Conservation (phyloP, 2,888 invertebrate genomes). For the Agonopterix arenella region DNA sequence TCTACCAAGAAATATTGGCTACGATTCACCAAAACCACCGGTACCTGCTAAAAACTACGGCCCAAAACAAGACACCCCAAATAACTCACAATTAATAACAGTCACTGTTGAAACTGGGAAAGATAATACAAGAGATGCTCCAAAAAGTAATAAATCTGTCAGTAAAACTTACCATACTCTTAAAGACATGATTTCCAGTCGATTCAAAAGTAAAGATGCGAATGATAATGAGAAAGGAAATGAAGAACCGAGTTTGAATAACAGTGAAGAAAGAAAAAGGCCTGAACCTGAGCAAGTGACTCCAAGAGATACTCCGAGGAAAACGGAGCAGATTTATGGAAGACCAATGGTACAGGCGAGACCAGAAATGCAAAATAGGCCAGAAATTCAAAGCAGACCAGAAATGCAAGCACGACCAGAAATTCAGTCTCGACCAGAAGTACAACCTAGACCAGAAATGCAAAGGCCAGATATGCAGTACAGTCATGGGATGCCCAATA, state of each 20-base stretch:
- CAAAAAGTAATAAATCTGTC: conserved; percentile 80
- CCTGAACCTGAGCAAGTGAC: conserved; percentile 58
- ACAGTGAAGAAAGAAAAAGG: conserved; percentile 77
- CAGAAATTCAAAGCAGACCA: conserved; percentile 6
- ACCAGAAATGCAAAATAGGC: conserved; percentile 29
- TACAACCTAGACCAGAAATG: conserved; percentile 54
- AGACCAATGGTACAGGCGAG: conserved; percentile 69
- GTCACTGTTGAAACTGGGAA: conserved; percentile 79
- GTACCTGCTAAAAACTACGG: conserved; percentile 65
- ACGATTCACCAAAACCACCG: conserved; percentile 65
- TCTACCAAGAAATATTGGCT: conserved; percentile 55
- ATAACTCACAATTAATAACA: conserved; percentile 70
- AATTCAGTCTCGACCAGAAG: conserved; percentile 42
- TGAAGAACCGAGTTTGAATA: conserved; percentile 77
- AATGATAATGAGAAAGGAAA: conserved; percentile 71
- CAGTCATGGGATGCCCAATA: conserved; percentile 52
- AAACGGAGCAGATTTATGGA: conserved; percentile 79
- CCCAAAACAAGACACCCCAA: conserved; percentile 52
- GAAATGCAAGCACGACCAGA: conserved; percentile 30
- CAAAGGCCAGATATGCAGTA: conserved; percentile 40
- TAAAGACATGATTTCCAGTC: conserved; percentile 89
- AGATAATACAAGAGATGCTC: conserved; percentile 74
- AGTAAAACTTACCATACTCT: conserved; percentile 89
- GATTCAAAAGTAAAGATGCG: conserved; percentile 81
- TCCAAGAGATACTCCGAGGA: conserved; percentile 63